These are phyloP conservation scores for Xylophagus ater DNA, from an alignment of 2,888 invertebrate species.

Conservation along the genomic window DNA sequence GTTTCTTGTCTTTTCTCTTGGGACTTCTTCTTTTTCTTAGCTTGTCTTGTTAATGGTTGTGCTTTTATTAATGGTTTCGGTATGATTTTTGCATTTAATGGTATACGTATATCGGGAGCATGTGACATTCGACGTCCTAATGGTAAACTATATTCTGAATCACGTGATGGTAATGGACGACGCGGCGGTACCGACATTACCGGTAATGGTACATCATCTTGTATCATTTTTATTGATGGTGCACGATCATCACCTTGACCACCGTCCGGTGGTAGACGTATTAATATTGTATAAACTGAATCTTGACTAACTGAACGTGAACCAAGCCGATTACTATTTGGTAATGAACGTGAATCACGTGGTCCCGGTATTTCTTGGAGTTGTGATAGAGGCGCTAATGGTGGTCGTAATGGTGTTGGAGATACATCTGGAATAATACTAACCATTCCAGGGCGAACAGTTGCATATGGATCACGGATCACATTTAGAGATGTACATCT, in stretches of 20 bases:
- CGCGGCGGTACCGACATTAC: slow-evolving; percentile 35
- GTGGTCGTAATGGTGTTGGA: slow-evolving; percentile 39
- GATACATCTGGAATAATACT: slow-evolving; percentile 38
- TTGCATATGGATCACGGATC: slow-evolving; percentile 60
- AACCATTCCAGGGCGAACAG: slow-evolving; percentile 41
- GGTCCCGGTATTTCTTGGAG: slow-evolving; percentile 37
- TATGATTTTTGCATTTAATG: slow-evolving; percentile 75
- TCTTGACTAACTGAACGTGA: slow-evolving; percentile 56
- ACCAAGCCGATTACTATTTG: slow-evolving; percentile 48
- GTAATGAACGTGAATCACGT: slow-evolving; percentile 53
- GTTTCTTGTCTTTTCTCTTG: slow-evolving; percentile 92
- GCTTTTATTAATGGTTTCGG: slow-evolving; percentile 54
- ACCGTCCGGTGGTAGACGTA: slow-evolving; percentile 62
- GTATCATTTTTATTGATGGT: slow-evolving; percentile 82
- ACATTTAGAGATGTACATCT: slow-evolving; percentile 77
- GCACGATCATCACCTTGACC: slow-evolving; percentile 45
- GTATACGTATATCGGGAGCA: slow-evolving; percentile 55
- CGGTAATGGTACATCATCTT: slow-evolving; percentile 50
- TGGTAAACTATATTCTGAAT: slow-evolving; percentile 48
- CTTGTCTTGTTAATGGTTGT: slow-evolving; percentile 46
- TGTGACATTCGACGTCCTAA: slow-evolving; percentile 36
- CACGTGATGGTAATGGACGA: slow-evolving; percentile 44
- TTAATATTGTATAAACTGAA: slow-evolving; percentile 86
- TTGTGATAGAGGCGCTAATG: slow-evolving; percentile 38
- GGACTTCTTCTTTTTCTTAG: slow-evolving; percentile 81